Base-by-base conservation (phyloP, 2,113 vertebrate species). In the Tringa solitaria region DNA sequence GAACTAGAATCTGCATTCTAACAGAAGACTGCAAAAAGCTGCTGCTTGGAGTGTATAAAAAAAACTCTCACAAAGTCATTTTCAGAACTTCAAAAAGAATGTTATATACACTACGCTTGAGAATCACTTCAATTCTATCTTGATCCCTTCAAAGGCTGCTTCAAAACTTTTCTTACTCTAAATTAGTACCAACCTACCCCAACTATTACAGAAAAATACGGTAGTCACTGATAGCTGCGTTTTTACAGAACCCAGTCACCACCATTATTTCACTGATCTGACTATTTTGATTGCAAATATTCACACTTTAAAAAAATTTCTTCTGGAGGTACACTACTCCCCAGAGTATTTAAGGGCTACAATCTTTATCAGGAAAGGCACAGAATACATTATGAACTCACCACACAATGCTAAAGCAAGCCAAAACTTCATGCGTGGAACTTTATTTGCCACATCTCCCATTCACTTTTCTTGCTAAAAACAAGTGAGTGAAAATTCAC, bases 261-360 rank as follows among this genome's bases (percentile, higher is more conserved):
- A 77, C 56, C 28, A 28, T 26, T 28, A 43, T 16, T 63, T 35
- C 72, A 67, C 26, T 78, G 32, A 8, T 64, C 39, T 56, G 13
- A 67, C 5, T 39, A 35, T 24, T 82, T 16, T 33, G 32, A 77
- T 0, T 46, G 17, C 14, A 77, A 73, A 13, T 32, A 68, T 3
- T 56, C 4, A 51, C 2, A 16, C 16, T 17, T 10, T 0, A 4
- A 4, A 54, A 21, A 20, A 23, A 68, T 2, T 17, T 27, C 33
- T 68, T 56, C 35, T 56, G 39, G 14, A 82, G 18, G 23, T 10
- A 81, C 17, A 12, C 51, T 65, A 30, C 37, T 72, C 41, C 33
- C 43, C 57, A 48, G 16, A 80, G 19, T 20, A 72, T 28, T 77
- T 81, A 67, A 46, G 30, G 28, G 43, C 24, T 60, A 45, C 26